Base-by-base conservation (phyloP, 1,140 invertebrate species). In the Anadara kagoshimensis region DNA sequence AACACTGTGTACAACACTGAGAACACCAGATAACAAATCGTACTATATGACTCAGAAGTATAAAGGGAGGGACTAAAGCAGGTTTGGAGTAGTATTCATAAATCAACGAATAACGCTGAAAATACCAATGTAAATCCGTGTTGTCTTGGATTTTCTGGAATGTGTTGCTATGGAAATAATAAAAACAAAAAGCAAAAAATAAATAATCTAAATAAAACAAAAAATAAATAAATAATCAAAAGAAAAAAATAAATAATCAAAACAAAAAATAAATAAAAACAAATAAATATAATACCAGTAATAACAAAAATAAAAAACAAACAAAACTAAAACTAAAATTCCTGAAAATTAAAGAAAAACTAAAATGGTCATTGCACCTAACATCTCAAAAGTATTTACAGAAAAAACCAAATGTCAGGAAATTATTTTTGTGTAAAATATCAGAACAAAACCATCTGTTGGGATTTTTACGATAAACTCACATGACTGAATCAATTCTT, bases 21-120 rank as follows among this genome's bases (percentile, higher is more conserved):
- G 58, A 49, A 65, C 72, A 65, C 66, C 59, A 76, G 41, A 68
- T 74, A 43, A 81, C 10, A 26, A 84, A 53, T 58, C 81, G 70
- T 56, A 56, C 79, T 5, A 88, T 11, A 72, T 90, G 85, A 26
- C 75, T 81, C 41, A 91, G 45, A 1, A 90, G 62, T 51, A 90
- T 88, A 16, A 91, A 75, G 10, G 90, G 90, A 16, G 89, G 86
- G 0, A 89, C 85, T n/a, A 91, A 78, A 1, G 81, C 76, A 0
- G 90, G 90, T 58, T 87, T 82, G 20, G 85, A 76, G 63, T 88
- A 86, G 73, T 89, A 91, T 75, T 91, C 90, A 36, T 84, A 70
- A 69, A 90, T 83, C 64, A 90, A 79, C 14, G 80, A 77, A 75
- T 88, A 91, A 49, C 90, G 83, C 74, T 90, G 88, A 76, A 86